Percentiles rank a stretch among this genome's conserved stretches.
phyloP scores from a whole-genome alignment of 2,113 vertebrate species.

The Colaptes auratus region DNA sequence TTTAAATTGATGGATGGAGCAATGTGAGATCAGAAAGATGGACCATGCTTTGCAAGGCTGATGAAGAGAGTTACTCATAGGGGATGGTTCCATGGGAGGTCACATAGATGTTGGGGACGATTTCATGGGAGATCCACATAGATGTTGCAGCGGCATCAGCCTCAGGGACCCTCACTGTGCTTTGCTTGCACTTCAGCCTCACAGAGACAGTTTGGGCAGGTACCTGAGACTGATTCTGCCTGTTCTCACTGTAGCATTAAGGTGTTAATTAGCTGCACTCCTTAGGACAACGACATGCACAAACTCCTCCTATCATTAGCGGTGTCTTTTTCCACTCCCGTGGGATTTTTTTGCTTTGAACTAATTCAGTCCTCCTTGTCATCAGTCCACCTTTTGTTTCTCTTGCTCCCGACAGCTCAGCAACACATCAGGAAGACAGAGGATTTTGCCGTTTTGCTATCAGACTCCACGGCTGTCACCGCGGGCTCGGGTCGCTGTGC shows the following conservation, averaged over 20 bases:
- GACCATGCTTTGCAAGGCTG: accelerated
- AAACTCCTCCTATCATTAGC: background rate
- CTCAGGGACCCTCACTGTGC: too few relatives aligned
- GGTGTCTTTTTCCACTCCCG: accelerated
- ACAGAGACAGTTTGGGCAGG: background rate
- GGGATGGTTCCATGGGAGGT: background rate
- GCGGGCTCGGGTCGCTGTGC: background rate
- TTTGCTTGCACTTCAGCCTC: background rate
- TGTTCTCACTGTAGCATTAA: accelerated
- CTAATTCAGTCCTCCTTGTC: background rate
- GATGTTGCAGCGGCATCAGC: accelerated
- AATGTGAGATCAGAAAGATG: background rate
- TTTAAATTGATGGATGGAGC: background rate
- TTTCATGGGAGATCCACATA: background rate
- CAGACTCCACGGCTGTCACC: background rate
- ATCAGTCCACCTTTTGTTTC: accelerated
- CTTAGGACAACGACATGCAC: accelerated
- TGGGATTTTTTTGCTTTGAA: background rate
- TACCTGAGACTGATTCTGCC: background rate
- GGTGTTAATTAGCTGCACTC: background rate
- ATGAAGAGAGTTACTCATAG: background rate
- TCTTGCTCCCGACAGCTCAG: background rate
- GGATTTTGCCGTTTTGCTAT: background rate
- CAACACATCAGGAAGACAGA: accelerated
- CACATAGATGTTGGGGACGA: accelerated